phyloP scores from a whole-genome alignment of 2,888 invertebrate species.

The Pecten maximus region DNA sequence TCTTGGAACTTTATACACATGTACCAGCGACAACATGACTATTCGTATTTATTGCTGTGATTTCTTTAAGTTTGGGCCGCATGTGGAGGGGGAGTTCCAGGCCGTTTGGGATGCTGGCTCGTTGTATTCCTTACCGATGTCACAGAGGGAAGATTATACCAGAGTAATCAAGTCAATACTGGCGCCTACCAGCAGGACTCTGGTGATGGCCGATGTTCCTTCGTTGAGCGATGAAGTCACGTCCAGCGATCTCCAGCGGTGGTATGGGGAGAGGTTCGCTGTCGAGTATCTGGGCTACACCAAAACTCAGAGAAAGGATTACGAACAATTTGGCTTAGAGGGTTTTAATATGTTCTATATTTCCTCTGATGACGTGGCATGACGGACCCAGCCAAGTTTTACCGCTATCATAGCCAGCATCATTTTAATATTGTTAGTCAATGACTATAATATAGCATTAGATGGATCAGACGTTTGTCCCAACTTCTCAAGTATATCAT shows the following conservation, averaged over 20 bases:
- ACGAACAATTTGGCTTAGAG: constrained; percentile 16
- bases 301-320: not conserved
- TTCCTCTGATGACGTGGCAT: not conserved
- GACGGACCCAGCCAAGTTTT: not conserved
- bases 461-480: too few species aligned
- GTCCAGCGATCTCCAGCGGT: not conserved
- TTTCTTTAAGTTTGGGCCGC: not conserved
- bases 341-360: not conserved
- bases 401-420: too few species aligned
- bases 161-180: not conserved
- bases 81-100: not conserved
- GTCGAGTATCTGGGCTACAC: not conserved
- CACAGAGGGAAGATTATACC: not conserved
- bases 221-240: not conserved
- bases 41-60: not conserved
- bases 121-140: not conserved
- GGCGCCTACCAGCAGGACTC: not conserved
- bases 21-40: not conserved
- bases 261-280: not conserved
- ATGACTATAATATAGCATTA: too few species aligned
- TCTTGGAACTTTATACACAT: not conserved
- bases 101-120: not conserved
- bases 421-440: too few species aligned
- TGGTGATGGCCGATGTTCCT: not conserved
- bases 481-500: too few species aligned